A percentile compares a stretch with the other conserved stretches of the same genome.
These are phyloP conservation scores for Eupithecia abbreviata DNA, from an alignment of 2,888 invertebrate species.

Conservation along the genomic window DNA sequence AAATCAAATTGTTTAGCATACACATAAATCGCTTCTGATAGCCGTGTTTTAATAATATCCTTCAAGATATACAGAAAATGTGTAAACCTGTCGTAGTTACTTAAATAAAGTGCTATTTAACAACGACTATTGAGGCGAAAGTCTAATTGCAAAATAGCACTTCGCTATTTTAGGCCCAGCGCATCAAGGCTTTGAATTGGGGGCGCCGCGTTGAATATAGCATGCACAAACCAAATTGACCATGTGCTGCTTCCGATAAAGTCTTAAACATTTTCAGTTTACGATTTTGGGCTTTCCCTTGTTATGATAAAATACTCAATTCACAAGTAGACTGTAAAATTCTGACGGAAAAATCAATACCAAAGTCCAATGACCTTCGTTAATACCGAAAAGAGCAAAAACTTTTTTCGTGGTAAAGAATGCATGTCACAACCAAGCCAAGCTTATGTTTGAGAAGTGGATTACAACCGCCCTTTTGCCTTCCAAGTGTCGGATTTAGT, in stretches of 20 bases:
- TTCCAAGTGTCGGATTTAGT: constrained; percentile 29
- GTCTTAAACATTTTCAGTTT: neutral
- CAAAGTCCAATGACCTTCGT: neutral
- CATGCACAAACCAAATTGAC: constrained; percentile 8
- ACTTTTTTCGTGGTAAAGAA: neutral
- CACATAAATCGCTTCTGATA: neutral
- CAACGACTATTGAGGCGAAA: neutral
- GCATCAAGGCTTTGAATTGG: neutral
- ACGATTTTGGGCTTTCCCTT: neutral
- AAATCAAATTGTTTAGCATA: constrained; percentile 10
- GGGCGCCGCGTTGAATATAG: constrained; percentile 7
- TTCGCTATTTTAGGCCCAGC: neutral
- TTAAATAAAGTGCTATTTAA: neutral
- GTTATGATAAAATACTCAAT: neutral
- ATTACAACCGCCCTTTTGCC: constrained; percentile 34
- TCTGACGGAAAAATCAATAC: constrained; percentile 5
- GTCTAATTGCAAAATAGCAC: neutral
- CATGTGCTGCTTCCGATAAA: constrained; percentile 1
- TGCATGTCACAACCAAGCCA: constrained; percentile 26
- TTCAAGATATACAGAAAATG: neutral
- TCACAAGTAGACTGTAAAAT: neutral
- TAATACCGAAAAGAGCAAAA: neutral
- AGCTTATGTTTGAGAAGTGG: constrained; percentile 36
- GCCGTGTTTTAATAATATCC: neutral
- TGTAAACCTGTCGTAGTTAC: neutral